Evolutionary conservation across 1,140 invertebrate genomes (phyloP), one percentile per base, ranked within the genome.

Genomic region (Oncopeltus fasciatus): DNA sequence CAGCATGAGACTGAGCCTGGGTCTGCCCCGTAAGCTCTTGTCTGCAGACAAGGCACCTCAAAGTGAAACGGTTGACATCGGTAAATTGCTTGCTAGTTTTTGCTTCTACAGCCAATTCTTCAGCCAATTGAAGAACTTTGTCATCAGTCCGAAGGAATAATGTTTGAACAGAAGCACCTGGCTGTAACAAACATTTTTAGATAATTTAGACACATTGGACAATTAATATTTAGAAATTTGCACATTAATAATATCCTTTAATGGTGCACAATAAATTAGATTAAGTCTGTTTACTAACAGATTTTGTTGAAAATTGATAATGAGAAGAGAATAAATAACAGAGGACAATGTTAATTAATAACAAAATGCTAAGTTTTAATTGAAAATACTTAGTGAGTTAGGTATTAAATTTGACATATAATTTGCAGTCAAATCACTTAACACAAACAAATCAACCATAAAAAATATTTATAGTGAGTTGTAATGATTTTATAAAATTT

Each of bases 41-140:
- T 66, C 87, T 78, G 72, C 93, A 97, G 16, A 83, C 77, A 63
- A 85, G 74, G 74, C 93, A 96, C 62, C 84, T 84, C 0, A 96
- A 72, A 0, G 83, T 86, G 68, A 96, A 95, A 67, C 87, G 87
- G 68, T 87, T 81, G 0, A 94, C 80, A 76, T 95, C 91, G 3
- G 92, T 96, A 71, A 83, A 96, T 69, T 92, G 91, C 65, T 88
- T 80, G 67, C 86, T 87, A 14, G 83, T 84, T 74, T 92, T 90
- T 0, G 90, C 90, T 77, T 95, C 91, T 61, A 80, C 77, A 0
- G 90, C 92, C 27, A 97, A 71, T 70, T 90, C 84, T 64, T 87
- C 80, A 0, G 92, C 94, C 72, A 91, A 83, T 43, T 78, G 73
- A 44, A 91, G 77, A 27, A 92, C 78, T 8, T 74, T 75, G 60